A percentile compares a stretch with the other conserved stretches of the same genome.
Evolutionary conservation across 2,888 invertebrate genomes (phyloP).

Genomic region (Timema cristinae): DNA sequence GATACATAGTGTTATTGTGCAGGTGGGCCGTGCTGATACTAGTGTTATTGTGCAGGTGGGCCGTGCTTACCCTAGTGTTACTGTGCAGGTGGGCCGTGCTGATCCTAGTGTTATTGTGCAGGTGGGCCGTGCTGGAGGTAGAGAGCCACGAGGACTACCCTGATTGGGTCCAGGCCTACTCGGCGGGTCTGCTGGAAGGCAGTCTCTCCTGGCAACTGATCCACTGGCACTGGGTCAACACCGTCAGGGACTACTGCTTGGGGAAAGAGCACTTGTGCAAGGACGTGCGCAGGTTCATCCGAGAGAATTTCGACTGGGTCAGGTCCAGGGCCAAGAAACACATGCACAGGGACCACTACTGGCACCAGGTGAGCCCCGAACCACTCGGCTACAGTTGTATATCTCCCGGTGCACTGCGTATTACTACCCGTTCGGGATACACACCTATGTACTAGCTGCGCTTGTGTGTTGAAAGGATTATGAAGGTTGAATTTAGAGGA

Average conservation of each 20-base stretch:
- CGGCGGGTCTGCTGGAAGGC: conserved; percentile 82
- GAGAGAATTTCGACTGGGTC: conserved; percentile 60
- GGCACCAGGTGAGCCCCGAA: conserved; percentile 65
- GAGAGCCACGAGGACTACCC: conserved; percentile 68
- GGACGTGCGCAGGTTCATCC: conserved; percentile 59
- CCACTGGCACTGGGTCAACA: conserved; percentile 74
- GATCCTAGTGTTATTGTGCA: conserved; percentile 41
- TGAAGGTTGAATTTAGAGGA: no score
- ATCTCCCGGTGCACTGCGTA: no score
- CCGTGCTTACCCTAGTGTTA: no score
- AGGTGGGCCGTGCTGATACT: no score
- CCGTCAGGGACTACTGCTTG: conserved; percentile 51
- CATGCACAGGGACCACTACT: conserved; percentile 60
- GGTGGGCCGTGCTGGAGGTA: conserved; percentile 79
- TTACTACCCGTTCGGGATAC: no score
- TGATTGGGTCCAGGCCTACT: conserved; percentile 78
- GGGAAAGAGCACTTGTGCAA: conserved; percentile 59
- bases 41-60: no score
- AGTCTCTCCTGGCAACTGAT: conserved; percentile 76
- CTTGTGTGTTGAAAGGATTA: no score
- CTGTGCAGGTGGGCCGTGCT: background rate
- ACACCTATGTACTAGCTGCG: no score
- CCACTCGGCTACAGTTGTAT: no score
- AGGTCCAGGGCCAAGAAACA: conserved; percentile 52
- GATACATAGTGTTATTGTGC: no score